Evolutionary conservation across 2,797 vertebrate genomes (phyloP).

Genomic region (Mergus octosetaceus): DNA sequence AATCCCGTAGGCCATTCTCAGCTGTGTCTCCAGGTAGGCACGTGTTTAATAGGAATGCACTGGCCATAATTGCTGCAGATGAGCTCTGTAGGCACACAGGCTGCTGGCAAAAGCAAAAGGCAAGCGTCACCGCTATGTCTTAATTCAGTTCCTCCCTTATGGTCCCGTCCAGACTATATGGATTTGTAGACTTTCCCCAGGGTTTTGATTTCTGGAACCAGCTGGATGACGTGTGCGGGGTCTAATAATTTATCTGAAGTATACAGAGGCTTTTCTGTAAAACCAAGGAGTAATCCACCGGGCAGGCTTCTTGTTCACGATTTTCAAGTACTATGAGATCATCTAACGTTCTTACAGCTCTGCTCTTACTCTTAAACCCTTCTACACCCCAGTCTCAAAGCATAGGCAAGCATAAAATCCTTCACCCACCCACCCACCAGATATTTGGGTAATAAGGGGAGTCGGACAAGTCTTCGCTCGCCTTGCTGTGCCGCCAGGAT

Average conservation of each 20-base stretch:
- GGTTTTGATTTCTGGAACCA: background rate
- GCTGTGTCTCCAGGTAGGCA: background rate
- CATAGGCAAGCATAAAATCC: background rate
- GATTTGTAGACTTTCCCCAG: background rate
- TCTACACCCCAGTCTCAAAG: background rate
- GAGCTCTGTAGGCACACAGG: background rate
- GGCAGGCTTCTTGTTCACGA: background rate
- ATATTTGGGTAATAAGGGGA: background rate
- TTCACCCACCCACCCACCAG: background rate
- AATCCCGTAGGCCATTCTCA: background rate
- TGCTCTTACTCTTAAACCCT: background rate
- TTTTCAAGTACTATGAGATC: background rate
- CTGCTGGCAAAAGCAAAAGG: background rate
- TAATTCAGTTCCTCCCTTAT: background rate
- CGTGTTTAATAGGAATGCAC: background rate
- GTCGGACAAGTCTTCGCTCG: background rate
- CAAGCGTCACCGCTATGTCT: background rate
- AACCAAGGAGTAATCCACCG: background rate
- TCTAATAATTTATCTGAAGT: background rate
- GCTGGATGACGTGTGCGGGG: rapidly evolving
- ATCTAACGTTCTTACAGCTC: background rate
- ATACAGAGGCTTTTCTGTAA: background rate
- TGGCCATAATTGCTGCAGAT: background rate
- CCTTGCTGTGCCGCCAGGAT: background rate
- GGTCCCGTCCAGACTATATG: background rate